Percentiles rank a stretch among this genome's conserved stretches.
phyloP scores from a whole-genome alignment of 2,888 invertebrate genomes.

The Eledona agricola region DNA sequence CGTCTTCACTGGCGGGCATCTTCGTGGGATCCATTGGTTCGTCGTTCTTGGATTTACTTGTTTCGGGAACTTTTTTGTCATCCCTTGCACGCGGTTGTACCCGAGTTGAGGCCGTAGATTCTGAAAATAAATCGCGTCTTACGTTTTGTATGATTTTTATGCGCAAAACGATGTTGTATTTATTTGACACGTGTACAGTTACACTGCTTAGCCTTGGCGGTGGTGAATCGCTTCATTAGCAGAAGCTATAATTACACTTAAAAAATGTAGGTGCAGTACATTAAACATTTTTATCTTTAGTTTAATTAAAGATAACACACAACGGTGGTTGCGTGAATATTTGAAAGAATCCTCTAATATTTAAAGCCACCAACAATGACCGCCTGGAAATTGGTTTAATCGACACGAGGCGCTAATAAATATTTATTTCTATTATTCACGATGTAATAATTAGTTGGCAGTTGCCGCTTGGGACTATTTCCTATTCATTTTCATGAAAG shows the following conservation, averaged over 20 bases:
- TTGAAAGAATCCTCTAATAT: too few relatives aligned
- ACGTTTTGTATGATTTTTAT: background rate
- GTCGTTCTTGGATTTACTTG: conserved; percentile 50
- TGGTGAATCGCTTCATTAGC: conserved; percentile 15
- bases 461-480: too few relatives aligned
- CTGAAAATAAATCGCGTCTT: conserved; percentile 6
- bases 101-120: conserved; percentile 42
- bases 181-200: conserved; percentile 4
- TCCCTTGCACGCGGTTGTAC: conserved; percentile 65
- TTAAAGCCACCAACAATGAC: too few relatives aligned
- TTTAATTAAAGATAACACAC: too few relatives aligned
- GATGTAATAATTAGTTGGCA: too few relatives aligned
- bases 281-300: too few relatives aligned
- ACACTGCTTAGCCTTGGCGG: conserved; percentile 17
- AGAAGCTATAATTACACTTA: conserved; percentile 14
- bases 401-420: too few relatives aligned
- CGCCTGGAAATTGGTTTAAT: too few relatives aligned
- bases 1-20: conserved; percentile 59
- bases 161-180: background rate
- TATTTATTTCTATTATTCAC: too few relatives aligned
- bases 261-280: conserved; percentile 2
- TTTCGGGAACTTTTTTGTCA: conserved; percentile 64
- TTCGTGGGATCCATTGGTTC: conserved; percentile 53
- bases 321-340: too few relatives aligned
- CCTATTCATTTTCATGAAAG: too few relatives aligned